Evolutionary conservation across 2,797 vertebrate genomes (phyloP), one percentile per base, ranked within the genome.

Genomic region (Sparus aurata): DNA sequence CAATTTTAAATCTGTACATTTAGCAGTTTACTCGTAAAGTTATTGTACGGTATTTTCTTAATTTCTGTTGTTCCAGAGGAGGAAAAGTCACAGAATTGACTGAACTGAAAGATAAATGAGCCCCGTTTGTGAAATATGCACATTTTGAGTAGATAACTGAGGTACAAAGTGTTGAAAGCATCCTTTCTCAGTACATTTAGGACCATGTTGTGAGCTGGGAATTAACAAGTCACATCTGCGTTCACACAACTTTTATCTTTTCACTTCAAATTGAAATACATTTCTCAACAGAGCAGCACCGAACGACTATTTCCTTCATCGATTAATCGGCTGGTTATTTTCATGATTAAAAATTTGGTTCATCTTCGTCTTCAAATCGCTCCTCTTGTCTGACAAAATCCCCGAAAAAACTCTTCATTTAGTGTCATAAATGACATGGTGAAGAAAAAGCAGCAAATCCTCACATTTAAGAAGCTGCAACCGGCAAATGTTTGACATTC

Each of bases 121-220:
- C 25, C 20, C 30, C 0, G 16, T 63, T 57, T 34, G 25, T 53
- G 45, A 63, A 80, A 79, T 2, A 68, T 18, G 58, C 25, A 71
- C 22, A 68, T 68, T 46, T 79, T 65, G 60, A 83, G 62, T 66
- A 23, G 54, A 72, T 43, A 76, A 86, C 73, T 67, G 84, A 87
- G 82, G 87, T 87, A 87, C 79, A 72, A 75, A 43, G 62, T 76
- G 72, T 75, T 79, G 66, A 86, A 80, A 82, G 62, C 66, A n/a
- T 85, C 64, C 25, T 63, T 74, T 38, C 45, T 71, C 41, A 49
- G 45, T 2, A 61, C 63, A 18, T n/a, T 71, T 54, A 71, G 57
- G 77, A 73, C 38, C 38, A 12, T n/a, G 58, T 11, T 53, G 63
- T 22, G 76, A 89, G 75, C 73, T 75, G 66, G 25, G 71, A 86